Base-by-base conservation (phyloP, 2,113 vertebrate species). In the Psephotus haematonotus region DNA sequence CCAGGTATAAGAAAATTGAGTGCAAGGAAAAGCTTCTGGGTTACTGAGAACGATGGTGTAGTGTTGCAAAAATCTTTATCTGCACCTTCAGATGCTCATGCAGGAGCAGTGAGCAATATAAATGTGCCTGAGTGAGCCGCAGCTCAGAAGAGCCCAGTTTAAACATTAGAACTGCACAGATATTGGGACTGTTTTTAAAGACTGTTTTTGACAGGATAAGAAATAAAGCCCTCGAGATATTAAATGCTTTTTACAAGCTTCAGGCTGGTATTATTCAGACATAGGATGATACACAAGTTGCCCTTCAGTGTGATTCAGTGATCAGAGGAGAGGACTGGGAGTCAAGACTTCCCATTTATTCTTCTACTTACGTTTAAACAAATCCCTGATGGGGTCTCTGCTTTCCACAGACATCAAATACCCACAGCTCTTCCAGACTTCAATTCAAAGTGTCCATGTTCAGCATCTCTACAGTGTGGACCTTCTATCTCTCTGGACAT, bases 301-400 rank as follows among this genome's bases (percentile, higher is more conserved):
- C 25, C 6, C 8, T 80, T 90, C 25, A 33, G 37, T 63, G 53
- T 33, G 68, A 82, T 67, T 90, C 63, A 60, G 41, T 50, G 67
- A 91, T 81, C 50, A 88, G 77, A 86, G 44, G 53, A 95, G 65
- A 84, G 47, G 20, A 60, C 46, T 68, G 39, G 60, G 55, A 94
- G 52, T 46, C 80, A 88, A 60, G 55, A 70, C 6, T 83, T 93
- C 13, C 35, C 47, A 83, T 90, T 88, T 88, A 17, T 69, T 92
- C 80, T 81, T 88, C 72, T 93, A 11, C 82, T 94, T 93, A 84
- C 77, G 62, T 88, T 90, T 84, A 93, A 88, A 86, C 27, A 94
- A 92, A 89, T 41, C 44, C 62, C 60, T 7, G 0, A 2, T 59
- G 62, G 41, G 35, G 64, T 69, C n/a, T 44, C 11, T 79, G 77